A percentile compares a stretch with the other conserved stretches of the same genome.
These are phyloP conservation scores for Bufotes viridis DNA, from an alignment of 2,797 vertebrate genomes.

Conservation along the genomic window DNA sequence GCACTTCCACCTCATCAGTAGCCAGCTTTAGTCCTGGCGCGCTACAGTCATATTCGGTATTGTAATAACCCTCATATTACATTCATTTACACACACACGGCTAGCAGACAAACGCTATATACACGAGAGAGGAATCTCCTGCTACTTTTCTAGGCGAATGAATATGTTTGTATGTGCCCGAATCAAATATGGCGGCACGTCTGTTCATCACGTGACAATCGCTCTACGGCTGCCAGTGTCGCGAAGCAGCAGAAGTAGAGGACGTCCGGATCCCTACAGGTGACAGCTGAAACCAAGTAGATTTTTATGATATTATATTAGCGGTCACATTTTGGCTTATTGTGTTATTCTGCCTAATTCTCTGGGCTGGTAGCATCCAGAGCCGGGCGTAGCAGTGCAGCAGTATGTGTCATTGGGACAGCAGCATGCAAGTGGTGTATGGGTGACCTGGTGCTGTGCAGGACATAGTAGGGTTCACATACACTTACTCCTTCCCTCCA, in stretches of 20 bases:
- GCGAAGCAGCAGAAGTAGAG: conserved; percentile 25
- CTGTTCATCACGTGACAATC: neutral
- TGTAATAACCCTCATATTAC: neutral
- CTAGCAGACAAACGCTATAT: too few species aligned
- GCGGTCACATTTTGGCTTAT: neutral
- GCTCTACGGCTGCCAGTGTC: conserved; percentile 32
- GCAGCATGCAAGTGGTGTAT: neutral
- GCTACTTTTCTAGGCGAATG: neutral
- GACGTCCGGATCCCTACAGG: conserved; percentile 37
- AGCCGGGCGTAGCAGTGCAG: neutral
- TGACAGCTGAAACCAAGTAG: neutral
- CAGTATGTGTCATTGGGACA: neutral
- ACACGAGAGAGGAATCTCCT: too few species aligned
- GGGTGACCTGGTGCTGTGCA: too few species aligned
- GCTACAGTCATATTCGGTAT: neutral
- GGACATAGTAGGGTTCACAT: too few species aligned
- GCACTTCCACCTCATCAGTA: neutral
- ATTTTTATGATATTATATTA: neutral
- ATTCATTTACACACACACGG: neutral
- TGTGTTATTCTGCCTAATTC: neutral
- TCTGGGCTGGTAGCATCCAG: too few species aligned
- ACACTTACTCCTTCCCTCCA: too few species aligned
- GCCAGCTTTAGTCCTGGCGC: neutral
- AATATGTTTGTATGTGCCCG: neutral
- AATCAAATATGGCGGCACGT: conserved; percentile 17